phyloP scores from a whole-genome alignment of 2,113 vertebrate species.

The Cyphotilapia sp. region DNA sequence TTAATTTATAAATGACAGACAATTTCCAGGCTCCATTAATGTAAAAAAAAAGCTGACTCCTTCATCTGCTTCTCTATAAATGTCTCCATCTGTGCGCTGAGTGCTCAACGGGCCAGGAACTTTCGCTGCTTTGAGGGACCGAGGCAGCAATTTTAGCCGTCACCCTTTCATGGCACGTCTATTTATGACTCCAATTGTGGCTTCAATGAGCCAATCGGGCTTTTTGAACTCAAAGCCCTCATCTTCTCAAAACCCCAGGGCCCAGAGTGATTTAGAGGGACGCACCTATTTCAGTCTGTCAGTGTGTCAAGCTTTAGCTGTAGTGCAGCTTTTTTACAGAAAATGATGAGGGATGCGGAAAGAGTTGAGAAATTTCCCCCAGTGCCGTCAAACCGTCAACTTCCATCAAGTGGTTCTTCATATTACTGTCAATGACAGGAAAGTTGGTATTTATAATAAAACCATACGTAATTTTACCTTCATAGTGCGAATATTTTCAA shows the following conservation, averaged over 20 bases:
- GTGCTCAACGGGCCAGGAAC: background rate
- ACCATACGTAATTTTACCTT: background rate
- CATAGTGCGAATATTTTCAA: background rate
- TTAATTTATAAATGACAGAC: background rate
- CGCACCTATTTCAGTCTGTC: background rate
- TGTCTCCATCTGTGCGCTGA: background rate
- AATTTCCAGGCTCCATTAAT: constrained; percentile 29
- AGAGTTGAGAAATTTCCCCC: background rate
- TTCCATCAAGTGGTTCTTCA: background rate
- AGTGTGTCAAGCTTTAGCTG: background rate
- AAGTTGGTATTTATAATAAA: background rate
- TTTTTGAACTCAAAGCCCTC: background rate
- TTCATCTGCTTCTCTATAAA: too few species aligned
- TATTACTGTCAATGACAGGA: background rate
- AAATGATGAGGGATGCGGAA: background rate
- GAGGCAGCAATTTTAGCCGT: background rate
- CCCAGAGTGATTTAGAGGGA: background rate
- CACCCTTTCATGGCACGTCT: background rate
- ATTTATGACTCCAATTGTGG: background rate
- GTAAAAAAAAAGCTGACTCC: background rate
- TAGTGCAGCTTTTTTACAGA: background rate
- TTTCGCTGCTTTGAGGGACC: background rate
- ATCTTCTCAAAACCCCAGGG: background rate
- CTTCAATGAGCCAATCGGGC: background rate
- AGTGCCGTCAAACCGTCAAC: background rate